These are phyloP conservation scores for Enteromius viviparus DNA, from an alignment of 2,797 vertebrate species.

Conservation along the genomic window DNA sequence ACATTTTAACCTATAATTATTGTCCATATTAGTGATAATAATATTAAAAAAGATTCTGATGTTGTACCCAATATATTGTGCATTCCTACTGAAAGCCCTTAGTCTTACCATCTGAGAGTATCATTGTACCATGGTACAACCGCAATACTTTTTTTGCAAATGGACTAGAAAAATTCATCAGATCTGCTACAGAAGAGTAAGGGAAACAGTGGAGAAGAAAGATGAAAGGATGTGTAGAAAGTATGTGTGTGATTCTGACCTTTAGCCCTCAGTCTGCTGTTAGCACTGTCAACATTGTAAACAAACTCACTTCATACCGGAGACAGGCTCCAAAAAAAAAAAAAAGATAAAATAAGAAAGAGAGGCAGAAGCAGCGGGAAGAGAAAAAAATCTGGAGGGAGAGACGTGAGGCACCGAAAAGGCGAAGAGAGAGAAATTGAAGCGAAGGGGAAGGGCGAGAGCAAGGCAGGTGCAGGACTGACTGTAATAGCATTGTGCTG, in stretches of 20 bases:
- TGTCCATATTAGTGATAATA: background rate
- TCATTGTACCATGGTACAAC: background rate
- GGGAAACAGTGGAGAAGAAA: constrained; percentile 11
- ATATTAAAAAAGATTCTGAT: background rate
- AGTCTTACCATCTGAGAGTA: background rate
- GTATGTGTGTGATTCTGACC: constrained; percentile 40
- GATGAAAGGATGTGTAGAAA: constrained; percentile 30
- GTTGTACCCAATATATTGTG: background rate
- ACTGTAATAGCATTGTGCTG: constrained; percentile 63
- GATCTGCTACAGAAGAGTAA: background rate
- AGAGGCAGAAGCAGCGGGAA: constrained; percentile 20
- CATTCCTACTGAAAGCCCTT: background rate
- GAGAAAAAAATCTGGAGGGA: constrained; percentile 24
- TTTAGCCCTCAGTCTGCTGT: constrained; percentile 58
- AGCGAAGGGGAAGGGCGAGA: constrained; percentile 42
- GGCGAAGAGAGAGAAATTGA: constrained; percentile 22
- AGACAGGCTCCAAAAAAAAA: constrained; percentile 16
- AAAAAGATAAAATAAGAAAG: background rate
- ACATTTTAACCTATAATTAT: background rate
- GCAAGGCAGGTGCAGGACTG: constrained; percentile 69
- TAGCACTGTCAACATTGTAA: constrained; percentile 71
- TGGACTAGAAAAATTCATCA: background rate
- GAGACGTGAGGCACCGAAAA: constrained; percentile 22
- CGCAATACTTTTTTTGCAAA: background rate
- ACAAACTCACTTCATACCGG: constrained; percentile 62